phyloP scores from a whole-genome alignment of 2,888 invertebrate genomes.

The Drosophila sordidula region DNA sequence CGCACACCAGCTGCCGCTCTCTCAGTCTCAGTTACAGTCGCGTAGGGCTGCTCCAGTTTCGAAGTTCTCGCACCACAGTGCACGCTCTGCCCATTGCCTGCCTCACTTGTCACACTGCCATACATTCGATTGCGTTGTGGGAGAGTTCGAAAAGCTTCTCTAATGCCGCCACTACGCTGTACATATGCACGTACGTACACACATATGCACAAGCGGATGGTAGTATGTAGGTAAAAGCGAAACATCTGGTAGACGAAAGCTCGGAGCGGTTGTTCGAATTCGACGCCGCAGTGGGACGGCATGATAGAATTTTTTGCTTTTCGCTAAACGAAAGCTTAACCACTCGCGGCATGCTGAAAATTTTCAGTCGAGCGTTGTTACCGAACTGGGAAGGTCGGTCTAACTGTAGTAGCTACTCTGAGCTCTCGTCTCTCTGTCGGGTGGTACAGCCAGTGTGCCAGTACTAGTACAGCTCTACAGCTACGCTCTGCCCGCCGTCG shows the following conservation, averaged over 20 bases:
- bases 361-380: conserved; percentile 85
- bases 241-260: conserved; percentile 65
- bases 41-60: conserved; percentile 67
- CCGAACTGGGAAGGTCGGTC: conserved; percentile 85
- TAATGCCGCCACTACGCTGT: conserved; percentile 22
- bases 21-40: neutral
- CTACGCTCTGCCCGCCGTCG: conserved; percentile 75
- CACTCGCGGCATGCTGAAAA: conserved; percentile 82
- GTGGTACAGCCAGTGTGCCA: conserved; percentile 75
- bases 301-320: conserved; percentile 55
- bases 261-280: conserved; percentile 42
- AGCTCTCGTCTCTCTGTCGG: conserved; percentile 81
- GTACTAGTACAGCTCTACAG: conserved; percentile 74
- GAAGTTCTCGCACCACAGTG: conserved; percentile 66
- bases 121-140: conserved; percentile 59
- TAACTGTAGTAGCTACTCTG: conserved; percentile 74
- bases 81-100: conserved; percentile 50
- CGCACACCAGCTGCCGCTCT: conserved; percentile 47
- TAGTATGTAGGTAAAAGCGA: conserved; percentile 31
- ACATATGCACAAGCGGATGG: conserved; percentile 3
- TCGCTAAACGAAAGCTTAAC: conserved; percentile 80
- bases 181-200: conserved; percentile 1
- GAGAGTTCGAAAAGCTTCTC: conserved; percentile 70
- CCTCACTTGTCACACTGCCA: conserved; percentile 82
- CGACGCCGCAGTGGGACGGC: conserved; percentile 6